Evolutionary conservation across 2,888 invertebrate genomes (phyloP), one percentile per base, ranked within the genome.

Genomic region (Isoperla grammatica): DNA sequence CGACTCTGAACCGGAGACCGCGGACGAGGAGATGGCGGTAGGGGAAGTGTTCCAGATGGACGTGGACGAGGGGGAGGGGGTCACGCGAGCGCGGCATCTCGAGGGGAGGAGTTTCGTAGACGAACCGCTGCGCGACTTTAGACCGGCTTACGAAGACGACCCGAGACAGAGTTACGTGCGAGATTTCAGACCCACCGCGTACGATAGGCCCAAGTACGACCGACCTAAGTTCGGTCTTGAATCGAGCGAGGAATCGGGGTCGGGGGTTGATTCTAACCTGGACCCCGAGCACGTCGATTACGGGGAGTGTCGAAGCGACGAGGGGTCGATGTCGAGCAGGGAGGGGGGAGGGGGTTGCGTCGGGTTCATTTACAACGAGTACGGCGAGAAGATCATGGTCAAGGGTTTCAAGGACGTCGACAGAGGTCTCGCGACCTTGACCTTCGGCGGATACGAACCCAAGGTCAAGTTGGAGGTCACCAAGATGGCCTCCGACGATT

Each of bases 31-130:
- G 55, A 79, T 86, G 63, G 85, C 86, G 69, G 22, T 13, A 40
- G 23, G 55, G 48, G 88, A 88, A 71, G 86, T 90, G 67, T 90
- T 90, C 75, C 80, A 85, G 56, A 81, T 85, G 70, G 90, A 90
- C 69, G 87, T 87, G 74, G 23, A 45, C 42, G 13, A 42, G 4
- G 5, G 5, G 4, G 29, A 29, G 5, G 8, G 4, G 29, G 29
- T 6, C 29, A 4, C 4, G 29, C 4, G 29, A 8, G 3, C 29
- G 8, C 29, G 8, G 3, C 42, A 42, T 3, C 42, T 4, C 8
- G 29, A 29, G 8, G 29, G 29, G 4, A 29, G 29, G 29, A 5
- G 15, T 40, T 40, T 40, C n/a, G n/a, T 15, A 3, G 42, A 40
- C 42, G 45, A 45, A 17, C 17, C 17, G 17, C 3, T 45, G 11